Evolutionary conservation across 2,888 invertebrate genomes (phyloP).

Genomic region (Mythimna loreyi): DNA sequence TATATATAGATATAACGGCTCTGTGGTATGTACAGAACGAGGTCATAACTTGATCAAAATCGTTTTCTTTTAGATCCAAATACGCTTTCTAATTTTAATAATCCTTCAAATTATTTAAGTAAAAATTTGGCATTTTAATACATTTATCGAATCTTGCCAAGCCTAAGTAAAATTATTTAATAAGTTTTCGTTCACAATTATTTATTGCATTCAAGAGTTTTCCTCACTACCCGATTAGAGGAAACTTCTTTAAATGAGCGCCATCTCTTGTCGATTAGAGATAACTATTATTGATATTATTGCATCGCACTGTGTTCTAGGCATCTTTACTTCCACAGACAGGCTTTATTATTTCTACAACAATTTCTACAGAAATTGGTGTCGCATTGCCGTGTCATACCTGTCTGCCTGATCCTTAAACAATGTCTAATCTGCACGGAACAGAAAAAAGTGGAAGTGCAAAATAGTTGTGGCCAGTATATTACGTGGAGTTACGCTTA

Average conservation of each 20-base stretch:
- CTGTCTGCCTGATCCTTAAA: neutral
- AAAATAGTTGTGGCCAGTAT: no score
- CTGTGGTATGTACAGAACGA: neutral
- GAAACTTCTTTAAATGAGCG: conserved; percentile 5
- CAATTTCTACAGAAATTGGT: neutral
- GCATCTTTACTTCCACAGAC: neutral
- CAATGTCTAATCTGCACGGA: neutral
- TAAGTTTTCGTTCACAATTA: conserved; percentile 13
- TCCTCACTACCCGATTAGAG: conserved; percentile 5
- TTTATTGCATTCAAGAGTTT: conserved; percentile 14
- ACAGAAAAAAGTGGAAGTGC: no score
- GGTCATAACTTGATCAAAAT: conserved; percentile 15
- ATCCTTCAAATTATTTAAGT: conserved; percentile 60
- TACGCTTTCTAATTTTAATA: conserved; percentile 38
- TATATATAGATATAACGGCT: conserved; percentile 2
- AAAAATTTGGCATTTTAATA: conserved; percentile 60
- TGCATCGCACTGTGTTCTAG: conserved; percentile 16
- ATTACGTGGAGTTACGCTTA: no score
- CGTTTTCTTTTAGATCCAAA: conserved; percentile 45
- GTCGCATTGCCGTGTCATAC: neutral
- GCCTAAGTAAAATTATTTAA: conserved; percentile 27
- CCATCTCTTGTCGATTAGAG: conserved; percentile 16
- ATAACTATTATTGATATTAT: conserved; percentile 13
- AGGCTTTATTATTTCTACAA: neutral
- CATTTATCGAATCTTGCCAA: conserved; percentile 50